These are phyloP conservation scores for Timandra comae DNA, from an alignment of 2,888 invertebrate genomes.

Conservation along the genomic window DNA sequence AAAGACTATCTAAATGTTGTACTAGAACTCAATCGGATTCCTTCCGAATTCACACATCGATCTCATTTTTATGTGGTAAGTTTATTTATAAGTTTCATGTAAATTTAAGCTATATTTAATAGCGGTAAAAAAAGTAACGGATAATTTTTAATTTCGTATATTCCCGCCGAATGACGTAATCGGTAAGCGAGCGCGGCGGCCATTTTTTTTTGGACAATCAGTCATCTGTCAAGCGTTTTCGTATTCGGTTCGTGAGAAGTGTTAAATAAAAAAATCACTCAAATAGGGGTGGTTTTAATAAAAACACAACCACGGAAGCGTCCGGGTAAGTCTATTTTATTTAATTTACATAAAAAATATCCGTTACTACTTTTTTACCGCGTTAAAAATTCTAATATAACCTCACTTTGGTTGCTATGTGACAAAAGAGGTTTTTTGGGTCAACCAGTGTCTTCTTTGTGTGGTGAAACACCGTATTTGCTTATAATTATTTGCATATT, in stretches of 20 bases:
- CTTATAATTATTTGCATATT: slow-evolving; percentile 21
- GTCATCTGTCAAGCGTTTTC: slow-evolving; percentile 57
- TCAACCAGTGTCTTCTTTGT: slow-evolving; percentile 59
- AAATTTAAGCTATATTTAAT: neutral
- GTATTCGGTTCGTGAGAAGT: slow-evolving; percentile 46
- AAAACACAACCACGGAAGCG: slow-evolving; percentile 63
- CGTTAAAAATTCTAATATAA: slow-evolving; percentile 32
- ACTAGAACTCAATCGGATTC: slow-evolving; percentile 41
- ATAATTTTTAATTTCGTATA: slow-evolving; percentile 36
- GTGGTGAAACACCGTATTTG: slow-evolving; percentile 42
- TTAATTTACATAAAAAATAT: slow-evolving; percentile 19
- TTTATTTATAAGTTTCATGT: slow-evolving; percentile 13
- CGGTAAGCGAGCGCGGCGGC: slow-evolving; percentile 28
- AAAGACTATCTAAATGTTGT: slow-evolving; percentile 50
- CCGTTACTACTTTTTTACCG: slow-evolving; percentile 23
- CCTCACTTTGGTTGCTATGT: slow-evolving; percentile 34
- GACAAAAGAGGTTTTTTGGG: slow-evolving; percentile 43
- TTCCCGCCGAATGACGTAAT: slow-evolving; percentile 72
- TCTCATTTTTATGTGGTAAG: slow-evolving; percentile 60
- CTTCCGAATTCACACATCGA: slow-evolving; percentile 35
- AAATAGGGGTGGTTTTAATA: slow-evolving; percentile 49
- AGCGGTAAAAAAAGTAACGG: slow-evolving; percentile 34
- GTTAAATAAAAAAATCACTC: slow-evolving; percentile 45
- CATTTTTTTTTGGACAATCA: slow-evolving; percentile 56
- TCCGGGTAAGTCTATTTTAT: slow-evolving; percentile 61